Evolutionary conservation across 2,888 invertebrate genomes (phyloP).

Genomic region (Diabrotica balteata): DNA sequence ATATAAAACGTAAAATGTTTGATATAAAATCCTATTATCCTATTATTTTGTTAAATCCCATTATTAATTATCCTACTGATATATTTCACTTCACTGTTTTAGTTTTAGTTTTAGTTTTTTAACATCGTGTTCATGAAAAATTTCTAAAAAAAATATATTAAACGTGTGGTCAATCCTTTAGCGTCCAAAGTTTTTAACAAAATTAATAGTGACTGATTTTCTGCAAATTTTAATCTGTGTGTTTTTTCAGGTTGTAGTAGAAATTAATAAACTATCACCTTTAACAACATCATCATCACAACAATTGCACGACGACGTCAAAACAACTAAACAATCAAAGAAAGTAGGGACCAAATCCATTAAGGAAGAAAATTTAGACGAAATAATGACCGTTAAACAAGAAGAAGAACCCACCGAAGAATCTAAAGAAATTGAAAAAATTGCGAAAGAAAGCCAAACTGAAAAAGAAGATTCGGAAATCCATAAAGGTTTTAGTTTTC

Average conservation of each 20-base stretch:
- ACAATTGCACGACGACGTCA: conserved; percentile 24
- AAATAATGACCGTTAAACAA: conserved; percentile 50
- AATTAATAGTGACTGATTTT: no score
- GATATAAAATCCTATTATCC: no score
- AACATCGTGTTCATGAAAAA: no score
- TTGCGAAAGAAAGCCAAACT: conserved; percentile 24
- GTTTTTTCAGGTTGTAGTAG: conserved; percentile 52
- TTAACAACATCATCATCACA: conserved; percentile 7
- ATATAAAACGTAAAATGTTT: no score
- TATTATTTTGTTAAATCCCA: no score
- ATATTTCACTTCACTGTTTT: no score
- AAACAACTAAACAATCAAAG: conserved; percentile 13
- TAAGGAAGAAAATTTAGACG: conserved; percentile 47
- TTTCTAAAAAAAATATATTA: no score
- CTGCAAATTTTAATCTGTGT: not conserved
- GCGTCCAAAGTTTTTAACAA: no score
- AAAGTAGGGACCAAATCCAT: conserved; percentile 22
- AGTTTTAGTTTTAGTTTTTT: no score
- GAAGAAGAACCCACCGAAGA: conserved; percentile 38
- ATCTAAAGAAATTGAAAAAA: conserved; percentile 26
- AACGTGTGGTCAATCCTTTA: no score
- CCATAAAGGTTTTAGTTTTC: conserved; percentile 61
- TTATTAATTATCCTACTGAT: no score
- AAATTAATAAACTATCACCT: conserved; percentile 52
- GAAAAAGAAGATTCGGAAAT: conserved; percentile 34